Conservation (phyloP, 2,113 vertebrate genomes). For the Coryphaenoides rupestris region DNA sequence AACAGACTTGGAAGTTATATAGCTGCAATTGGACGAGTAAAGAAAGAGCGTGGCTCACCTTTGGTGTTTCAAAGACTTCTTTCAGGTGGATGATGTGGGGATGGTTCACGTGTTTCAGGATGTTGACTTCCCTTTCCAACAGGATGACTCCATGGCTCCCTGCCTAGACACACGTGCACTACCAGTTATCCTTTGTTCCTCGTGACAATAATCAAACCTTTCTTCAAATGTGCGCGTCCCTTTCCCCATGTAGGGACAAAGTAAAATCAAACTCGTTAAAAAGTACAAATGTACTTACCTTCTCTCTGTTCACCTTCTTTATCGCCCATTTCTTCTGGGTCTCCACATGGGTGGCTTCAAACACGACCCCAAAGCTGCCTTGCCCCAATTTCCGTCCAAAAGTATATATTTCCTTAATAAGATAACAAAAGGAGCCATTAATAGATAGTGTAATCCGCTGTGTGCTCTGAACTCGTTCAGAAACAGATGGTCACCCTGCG, state of each 20-base stretch:
- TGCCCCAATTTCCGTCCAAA: slow-evolving; percentile 81
- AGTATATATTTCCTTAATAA: slow-evolving; percentile 73
- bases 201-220: no score
- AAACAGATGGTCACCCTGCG: slow-evolving; percentile 8
- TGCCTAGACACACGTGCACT: slow-evolving; percentile 62
- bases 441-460: slow-evolving; percentile 28
- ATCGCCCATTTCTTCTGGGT: slow-evolving; percentile 77
- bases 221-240: no score
- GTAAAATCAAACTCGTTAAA: no score
- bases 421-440: slow-evolving; percentile 37
- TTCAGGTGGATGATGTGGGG: slow-evolving; percentile 81
- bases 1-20: background rate
- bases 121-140: slow-evolving; percentile 80
- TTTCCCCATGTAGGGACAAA: no score
- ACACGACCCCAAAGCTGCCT: slow-evolving; percentile 80
- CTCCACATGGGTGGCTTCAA: slow-evolving; percentile 76
- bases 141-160: slow-evolving; percentile 79
- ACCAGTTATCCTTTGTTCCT: no score
- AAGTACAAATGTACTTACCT: slow-evolving; percentile 59
- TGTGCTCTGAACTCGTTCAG: slow-evolving; percentile 11
- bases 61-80: slow-evolving; percentile 78
- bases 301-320: slow-evolving; percentile 80
- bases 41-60: slow-evolving; percentile 62
- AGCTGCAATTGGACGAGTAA: background rate
- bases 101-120: slow-evolving; percentile 80